Conservation (phyloP, 2,888 invertebrate species). For the Tipula vernalis region DNA sequence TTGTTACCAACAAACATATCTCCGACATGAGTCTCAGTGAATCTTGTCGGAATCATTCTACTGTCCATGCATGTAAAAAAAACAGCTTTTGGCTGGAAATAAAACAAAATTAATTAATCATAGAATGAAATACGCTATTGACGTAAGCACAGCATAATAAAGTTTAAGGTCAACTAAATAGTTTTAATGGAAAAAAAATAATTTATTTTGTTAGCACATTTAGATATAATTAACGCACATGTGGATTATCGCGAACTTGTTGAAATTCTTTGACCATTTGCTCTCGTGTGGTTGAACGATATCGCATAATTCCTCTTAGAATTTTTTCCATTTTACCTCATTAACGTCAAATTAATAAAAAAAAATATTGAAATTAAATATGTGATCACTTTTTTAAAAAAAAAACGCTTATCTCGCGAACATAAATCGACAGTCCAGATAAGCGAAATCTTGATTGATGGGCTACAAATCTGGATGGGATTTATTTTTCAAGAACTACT, state of each 20-base stretch:
- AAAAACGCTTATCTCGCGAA: neutral
- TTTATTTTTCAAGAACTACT: neutral
- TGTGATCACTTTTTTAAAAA: neutral
- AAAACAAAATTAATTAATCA: slow-evolving; percentile 20
- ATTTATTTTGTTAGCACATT: neutral
- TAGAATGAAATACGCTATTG: slow-evolving; percentile 13
- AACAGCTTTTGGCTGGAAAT: slow-evolving; percentile 82
- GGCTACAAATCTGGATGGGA: neutral
- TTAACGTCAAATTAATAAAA: neutral
- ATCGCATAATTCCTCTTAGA: slow-evolving; percentile 79
- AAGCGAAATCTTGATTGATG: neutral
- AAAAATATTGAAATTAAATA: neutral
- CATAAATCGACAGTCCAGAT: neutral
- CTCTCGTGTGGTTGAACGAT: slow-evolving; percentile 65
- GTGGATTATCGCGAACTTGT: slow-evolving; percentile 74
- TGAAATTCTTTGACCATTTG: slow-evolving; percentile 89
- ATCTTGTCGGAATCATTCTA: slow-evolving; percentile 90
- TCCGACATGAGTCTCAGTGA: slow-evolving; percentile 89
- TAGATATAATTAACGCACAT: neutral
- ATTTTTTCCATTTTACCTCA: slow-evolving; percentile 63
- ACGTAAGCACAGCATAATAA: neutral
- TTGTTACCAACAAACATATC: slow-evolving; percentile 88
- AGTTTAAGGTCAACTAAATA: neutral
- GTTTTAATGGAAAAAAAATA: neutral
- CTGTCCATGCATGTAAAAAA: slow-evolving; percentile 98